Evolutionary conservation across 1,140 invertebrate species (phyloP).

Genomic region (Drosophila pruinosa): DNA sequence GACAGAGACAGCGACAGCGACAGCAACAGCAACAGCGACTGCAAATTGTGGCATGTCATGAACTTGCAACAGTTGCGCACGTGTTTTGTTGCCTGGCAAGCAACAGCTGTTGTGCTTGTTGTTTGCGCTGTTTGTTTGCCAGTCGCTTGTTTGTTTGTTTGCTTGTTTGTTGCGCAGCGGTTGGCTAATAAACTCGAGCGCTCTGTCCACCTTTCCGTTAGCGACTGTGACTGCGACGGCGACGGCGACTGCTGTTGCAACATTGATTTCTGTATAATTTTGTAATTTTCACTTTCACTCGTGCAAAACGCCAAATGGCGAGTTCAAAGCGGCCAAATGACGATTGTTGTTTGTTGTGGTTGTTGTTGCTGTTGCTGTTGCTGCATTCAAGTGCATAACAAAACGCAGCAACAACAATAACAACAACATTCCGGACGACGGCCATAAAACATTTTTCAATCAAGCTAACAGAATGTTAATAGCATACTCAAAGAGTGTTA

Average conservation of each 20-base stretch:
- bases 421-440: slow-evolving; percentile 23
- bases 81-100: slow-evolving; percentile 15
- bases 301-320: slow-evolving; percentile 57
- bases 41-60: slow-evolving; percentile 25
- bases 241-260: slow-evolving; percentile 44
- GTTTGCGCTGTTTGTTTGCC: slow-evolving; percentile 47
- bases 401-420: background rate
- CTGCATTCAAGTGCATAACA: slow-evolving; percentile 2
- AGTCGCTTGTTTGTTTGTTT: slow-evolving; percentile 30
- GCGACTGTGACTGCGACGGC: no score
- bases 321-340: slow-evolving; percentile 59
- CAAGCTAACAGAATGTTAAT: slow-evolving; percentile 80
- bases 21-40: background rate
- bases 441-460: slow-evolving; percentile 76
- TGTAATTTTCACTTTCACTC: slow-evolving; percentile 78
- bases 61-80: slow-evolving; percentile 65
- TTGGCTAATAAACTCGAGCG: slow-evolving; percentile 42
- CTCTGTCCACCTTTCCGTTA: slow-evolving; percentile 45
- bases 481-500: slow-evolving; percentile 43
- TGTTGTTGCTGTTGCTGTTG: slow-evolving; percentile 6
- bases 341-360: slow-evolving; percentile 19
- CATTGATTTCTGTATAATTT: slow-evolving; percentile 75
- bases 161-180: slow-evolving; percentile 10
- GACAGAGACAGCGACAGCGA: slow-evolving; percentile 2
- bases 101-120: slow-evolving; percentile 7